phyloP scores from a whole-genome alignment of 1,140 invertebrate species.

The Zophobas morio region DNA sequence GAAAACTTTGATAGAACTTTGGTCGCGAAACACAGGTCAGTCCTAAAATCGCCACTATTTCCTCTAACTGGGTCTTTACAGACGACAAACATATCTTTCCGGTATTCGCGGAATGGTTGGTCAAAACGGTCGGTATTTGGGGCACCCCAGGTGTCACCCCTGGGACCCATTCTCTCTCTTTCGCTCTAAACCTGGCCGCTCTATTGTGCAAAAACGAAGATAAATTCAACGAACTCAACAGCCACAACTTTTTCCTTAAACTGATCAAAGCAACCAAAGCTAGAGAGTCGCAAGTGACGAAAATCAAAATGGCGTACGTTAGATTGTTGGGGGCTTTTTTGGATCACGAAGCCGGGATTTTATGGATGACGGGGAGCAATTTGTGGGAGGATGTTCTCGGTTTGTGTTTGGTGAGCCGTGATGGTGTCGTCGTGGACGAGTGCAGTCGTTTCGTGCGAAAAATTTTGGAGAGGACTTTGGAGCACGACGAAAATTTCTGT shows the following conservation, averaged over 20 bases:
- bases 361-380: conserved; percentile 71
- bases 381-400: conserved; percentile 72
- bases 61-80: too few species aligned
- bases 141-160: conserved; percentile 57
- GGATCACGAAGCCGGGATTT: conserved; percentile 70
- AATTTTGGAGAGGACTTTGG: conserved; percentile 64
- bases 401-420: conserved; percentile 73
- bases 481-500: conserved; percentile 50
- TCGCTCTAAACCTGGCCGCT: conserved; percentile 69
- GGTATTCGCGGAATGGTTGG: conserved; percentile 57
- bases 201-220: conserved; percentile 67
- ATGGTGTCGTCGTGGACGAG: conserved; percentile 74
- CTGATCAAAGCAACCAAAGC: conserved; percentile 64
- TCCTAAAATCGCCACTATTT: too few species aligned
- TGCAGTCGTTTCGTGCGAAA: conserved; percentile 71
- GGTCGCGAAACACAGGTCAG: too few species aligned
- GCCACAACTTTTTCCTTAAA: conserved; percentile 66
- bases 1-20: too few species aligned
- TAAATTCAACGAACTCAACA: conserved; percentile 65
- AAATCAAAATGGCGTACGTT: conserved; percentile 74
- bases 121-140: conserved; percentile 55
- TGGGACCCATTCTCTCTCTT: conserved; percentile 66
- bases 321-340: conserved; percentile 72
- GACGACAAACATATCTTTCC: neutral
- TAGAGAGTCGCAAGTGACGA: conserved; percentile 64